Evolutionary conservation across 2,797 vertebrate genomes (phyloP), one percentile per base, ranked within the genome.

Genomic region (Pipistrellus kuhlii): DNA sequence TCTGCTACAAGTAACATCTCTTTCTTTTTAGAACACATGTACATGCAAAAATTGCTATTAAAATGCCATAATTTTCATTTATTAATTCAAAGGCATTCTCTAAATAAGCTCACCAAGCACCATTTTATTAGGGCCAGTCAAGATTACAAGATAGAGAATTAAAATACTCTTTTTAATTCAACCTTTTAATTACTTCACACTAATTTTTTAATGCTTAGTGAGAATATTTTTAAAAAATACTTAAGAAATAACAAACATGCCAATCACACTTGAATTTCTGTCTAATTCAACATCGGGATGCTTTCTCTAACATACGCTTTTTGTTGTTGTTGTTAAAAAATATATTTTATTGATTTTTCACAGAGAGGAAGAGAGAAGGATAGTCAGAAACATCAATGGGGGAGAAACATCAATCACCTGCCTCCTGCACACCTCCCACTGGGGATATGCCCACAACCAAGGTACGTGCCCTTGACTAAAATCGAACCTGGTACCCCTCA

Each of bases 121-220:
- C 32, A 91, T 51, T 92, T 94, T 85, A 83, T 88, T 91, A 92
- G 27, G 69, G 66, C 66, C 53, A 91, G 32, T 93, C 41, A 96
- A 80, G 41, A 96, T 53, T 92, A 69, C 15, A 88, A 75, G 30
- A 86, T 8, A 64, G 59, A 83, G 44, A 71, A 76, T 85, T 81
- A 78, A 93, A 92, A 89, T 71, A 83, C 10, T 92, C 41, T 84
- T 18, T 88, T 21, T 66, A 83, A 94, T 89, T 66, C 41, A 88
- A 9, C 48, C n/a, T 69, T 96, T 95, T 90, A 59, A 94, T 77
- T 90, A 93, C 75, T 96, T 96, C 68, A 81, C 17, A 94, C 12
- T 95, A 62, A 93, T 83, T 78, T 96, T 23, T 92, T 77, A 91
- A 81, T 81, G n/a, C 38, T 95, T 86, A 90, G 8, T 90, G 66